Conservation (phyloP, 2,113 vertebrate species). For the Hylia prasina region DNA sequence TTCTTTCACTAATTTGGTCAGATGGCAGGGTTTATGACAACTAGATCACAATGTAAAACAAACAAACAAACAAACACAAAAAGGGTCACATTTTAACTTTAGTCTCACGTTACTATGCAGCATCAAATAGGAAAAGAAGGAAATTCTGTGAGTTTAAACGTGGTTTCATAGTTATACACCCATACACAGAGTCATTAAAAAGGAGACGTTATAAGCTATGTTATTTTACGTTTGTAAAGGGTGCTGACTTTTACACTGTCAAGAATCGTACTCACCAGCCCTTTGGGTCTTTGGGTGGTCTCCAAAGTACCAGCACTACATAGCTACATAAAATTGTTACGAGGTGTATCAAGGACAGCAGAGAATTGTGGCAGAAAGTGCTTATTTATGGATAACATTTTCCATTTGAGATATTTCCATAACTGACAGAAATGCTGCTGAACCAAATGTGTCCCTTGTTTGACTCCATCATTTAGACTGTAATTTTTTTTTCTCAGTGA, state of each 20-base stretch:
- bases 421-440: neutral
- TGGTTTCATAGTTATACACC: neutral
- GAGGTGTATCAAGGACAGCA: neutral
- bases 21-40: neutral
- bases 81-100: neutral
- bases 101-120: neutral
- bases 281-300: neutral
- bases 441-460: neutral
- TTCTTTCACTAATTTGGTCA: constrained; percentile 5
- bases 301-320: neutral
- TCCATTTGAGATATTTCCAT: neutral
- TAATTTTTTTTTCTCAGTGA: neutral
- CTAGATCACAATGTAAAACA: neutral
- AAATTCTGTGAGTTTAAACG: neutral
- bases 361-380: neutral
- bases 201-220: neutral
- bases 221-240: neutral
- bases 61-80: constrained; percentile 5
- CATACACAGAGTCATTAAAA: neutral
- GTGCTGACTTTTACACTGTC: neutral
- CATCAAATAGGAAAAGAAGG: neutral
- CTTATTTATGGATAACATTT: neutral
- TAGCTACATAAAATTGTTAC: neutral
- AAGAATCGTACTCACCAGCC: neutral
- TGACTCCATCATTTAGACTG: neutral